Evolutionary conservation across 1,140 invertebrate genomes (phyloP).

Genomic region (Stegodyphus mimosarum): DNA sequence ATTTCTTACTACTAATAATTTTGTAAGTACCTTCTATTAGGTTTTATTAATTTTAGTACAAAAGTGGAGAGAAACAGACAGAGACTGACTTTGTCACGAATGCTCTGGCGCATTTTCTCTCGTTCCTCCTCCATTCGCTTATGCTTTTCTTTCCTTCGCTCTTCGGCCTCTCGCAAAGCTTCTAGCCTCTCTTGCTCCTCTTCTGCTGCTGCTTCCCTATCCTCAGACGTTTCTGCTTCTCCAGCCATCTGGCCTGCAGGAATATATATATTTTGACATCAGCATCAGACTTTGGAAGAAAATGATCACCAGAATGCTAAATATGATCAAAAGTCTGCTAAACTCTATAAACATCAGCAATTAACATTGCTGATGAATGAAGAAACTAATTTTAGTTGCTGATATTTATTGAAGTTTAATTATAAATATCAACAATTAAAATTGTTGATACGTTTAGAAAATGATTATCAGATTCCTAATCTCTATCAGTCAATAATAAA

Average conservation of each 20-base stretch:
- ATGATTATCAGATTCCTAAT: too few relatives aligned
- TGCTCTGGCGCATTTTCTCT: conserved; percentile 97
- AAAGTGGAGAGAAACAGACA: not conserved
- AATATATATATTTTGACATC: not conserved
- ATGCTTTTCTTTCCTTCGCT: conserved; percentile 95
- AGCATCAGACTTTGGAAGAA: not conserved
- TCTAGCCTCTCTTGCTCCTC: conserved; percentile 93
- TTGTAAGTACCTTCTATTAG: not conserved
- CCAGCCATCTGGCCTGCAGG: conserved; percentile 69
- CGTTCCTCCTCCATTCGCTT: conserved; percentile 97
- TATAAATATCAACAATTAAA: too few relatives aligned
- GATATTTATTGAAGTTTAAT: too few relatives aligned
- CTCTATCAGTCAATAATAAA: too few relatives aligned
- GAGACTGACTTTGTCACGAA: conserved; percentile 89
- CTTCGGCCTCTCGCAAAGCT: conserved; percentile 91
- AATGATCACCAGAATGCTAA: too few relatives aligned
- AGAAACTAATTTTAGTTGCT: too few relatives aligned
- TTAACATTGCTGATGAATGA: too few relatives aligned
- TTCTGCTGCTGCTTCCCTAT: conserved; percentile 94
- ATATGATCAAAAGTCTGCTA: too few relatives aligned
- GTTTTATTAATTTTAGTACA: not conserved
- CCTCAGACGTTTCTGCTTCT: conserved; percentile 84
- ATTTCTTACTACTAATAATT: too few relatives aligned
- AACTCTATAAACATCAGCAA: too few relatives aligned
- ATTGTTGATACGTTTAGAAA: too few relatives aligned